phyloP scores from a whole-genome alignment of 2,888 invertebrate species.

The Polymixis lichenea region DNA sequence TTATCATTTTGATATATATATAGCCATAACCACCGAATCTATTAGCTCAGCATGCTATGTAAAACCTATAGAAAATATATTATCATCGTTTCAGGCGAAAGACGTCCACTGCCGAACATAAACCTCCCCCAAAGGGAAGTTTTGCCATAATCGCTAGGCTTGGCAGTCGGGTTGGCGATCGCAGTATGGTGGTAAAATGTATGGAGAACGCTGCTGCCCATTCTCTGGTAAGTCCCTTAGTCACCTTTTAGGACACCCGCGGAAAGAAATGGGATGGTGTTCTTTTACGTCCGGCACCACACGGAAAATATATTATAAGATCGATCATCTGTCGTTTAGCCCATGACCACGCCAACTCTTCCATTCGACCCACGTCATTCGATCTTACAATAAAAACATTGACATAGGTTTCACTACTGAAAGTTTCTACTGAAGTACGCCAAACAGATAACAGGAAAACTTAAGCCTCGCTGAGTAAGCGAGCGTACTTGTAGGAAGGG shows the following conservation, averaged over 20 bases:
- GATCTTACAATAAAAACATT: constrained; percentile 52
- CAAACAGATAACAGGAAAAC: constrained; percentile 76
- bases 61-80: not conserved
- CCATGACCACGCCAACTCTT: constrained; percentile 7
- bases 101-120: no score
- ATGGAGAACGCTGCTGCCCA: no score
- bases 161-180: no score
- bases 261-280: no score
- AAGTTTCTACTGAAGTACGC: constrained; percentile 56
- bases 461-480: constrained; percentile 71
- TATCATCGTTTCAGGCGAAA: no score
- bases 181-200: no score
- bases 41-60: not conserved
- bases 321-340: not conserved
- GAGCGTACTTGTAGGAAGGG: constrained; percentile 48
- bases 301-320: constrained; percentile 7
- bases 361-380: constrained; percentile 24
- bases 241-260: no score
- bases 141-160: no score
- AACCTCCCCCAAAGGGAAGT: no score
- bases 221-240: no score
- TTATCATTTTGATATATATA: not conserved
- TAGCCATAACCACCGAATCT: not conserved
- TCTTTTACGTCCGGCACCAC: no score
- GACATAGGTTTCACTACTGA: constrained; percentile 38